phyloP scores from a whole-genome alignment of 1,140 invertebrate species.

The Drosophila tristis region DNA sequence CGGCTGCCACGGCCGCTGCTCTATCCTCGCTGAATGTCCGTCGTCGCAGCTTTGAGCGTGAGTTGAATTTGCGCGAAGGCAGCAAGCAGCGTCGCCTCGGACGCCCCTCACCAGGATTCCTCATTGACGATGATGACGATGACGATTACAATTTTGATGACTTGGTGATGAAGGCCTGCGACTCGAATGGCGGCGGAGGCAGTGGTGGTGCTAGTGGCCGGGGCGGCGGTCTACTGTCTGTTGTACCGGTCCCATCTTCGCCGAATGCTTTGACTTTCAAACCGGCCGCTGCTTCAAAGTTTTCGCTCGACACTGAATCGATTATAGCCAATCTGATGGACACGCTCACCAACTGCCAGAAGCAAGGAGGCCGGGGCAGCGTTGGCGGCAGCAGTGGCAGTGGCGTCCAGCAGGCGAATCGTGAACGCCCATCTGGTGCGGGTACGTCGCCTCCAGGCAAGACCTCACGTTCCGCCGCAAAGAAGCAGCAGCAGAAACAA shows the following conservation, averaged over 20 bases:
- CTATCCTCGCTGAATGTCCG: conserved; percentile 5
- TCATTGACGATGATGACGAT: conserved; percentile 85
- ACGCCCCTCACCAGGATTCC: conserved; percentile 61
- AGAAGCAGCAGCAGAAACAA: too few species aligned
- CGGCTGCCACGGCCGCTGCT: not conserved
- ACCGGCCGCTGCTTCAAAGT: conserved; percentile 70
- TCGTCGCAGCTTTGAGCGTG: conserved; percentile 29
- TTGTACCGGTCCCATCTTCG: conserved; percentile 47
- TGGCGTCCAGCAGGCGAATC: too few species aligned
- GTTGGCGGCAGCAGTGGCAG: too few species aligned
- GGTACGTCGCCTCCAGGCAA: too few species aligned
- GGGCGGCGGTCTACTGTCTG: not conserved
- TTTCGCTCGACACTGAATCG: conserved; percentile 86
- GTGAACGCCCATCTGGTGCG: too few species aligned
- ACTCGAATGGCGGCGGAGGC: conserved; percentile 46
- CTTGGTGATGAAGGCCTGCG: conserved; percentile 86
- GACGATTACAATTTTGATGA: conserved; percentile 88
- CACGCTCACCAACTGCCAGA: conserved; percentile 83
- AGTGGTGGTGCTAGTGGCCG: not conserved
- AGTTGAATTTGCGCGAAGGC: not conserved
- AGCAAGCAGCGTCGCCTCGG: conserved; percentile 25
- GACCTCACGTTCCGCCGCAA: too few species aligned
- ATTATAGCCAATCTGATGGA: conserved; percentile 88
- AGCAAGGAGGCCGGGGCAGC: too few species aligned
- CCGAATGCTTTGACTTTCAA: conserved; percentile 71